Evolutionary conservation across 2,888 invertebrate species (phyloP).

Genomic region (Oscheius sp.): DNA sequence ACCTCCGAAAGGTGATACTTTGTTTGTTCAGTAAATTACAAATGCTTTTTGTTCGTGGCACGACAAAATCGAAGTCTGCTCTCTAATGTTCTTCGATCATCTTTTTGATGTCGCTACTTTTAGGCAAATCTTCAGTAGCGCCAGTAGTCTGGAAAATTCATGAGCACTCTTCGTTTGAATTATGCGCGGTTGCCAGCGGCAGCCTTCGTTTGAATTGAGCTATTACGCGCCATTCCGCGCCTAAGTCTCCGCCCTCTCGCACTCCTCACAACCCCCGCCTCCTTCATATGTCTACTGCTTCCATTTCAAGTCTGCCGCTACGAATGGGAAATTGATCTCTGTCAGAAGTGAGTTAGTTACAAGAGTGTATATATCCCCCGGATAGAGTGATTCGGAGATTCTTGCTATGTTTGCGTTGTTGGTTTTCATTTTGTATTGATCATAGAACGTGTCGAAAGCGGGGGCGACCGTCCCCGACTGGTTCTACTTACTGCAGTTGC

Average conservation of each 20-base stretch:
- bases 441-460: conserved; percentile 23
- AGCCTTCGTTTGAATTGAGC: conserved; percentile 26
- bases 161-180: conserved; percentile 5
- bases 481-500: conserved; percentile 22
- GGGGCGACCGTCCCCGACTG: conserved; percentile 11
- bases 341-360: not conserved
- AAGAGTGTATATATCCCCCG: not conserved
- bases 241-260: conserved; percentile 27
- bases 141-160: not conserved
- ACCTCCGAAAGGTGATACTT: conserved; percentile 15
- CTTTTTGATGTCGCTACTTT: not conserved
- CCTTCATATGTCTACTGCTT: conserved; percentile 25
- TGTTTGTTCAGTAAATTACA: conserved; percentile 4
- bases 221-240: conserved; percentile 24
- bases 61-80: conserved; percentile 38
- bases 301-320: conserved; percentile 22
- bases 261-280: conserved; percentile 25
- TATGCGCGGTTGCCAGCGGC: conserved; percentile 14
- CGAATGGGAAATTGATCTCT: conserved; percentile 5
- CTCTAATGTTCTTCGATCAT: not conserved
- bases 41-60: conserved; percentile 37
- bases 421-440: conserved; percentile 7
- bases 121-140: not conserved
- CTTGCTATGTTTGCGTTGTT: not conserved
- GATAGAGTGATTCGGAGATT: not conserved